These are phyloP conservation scores for Selene dorsalis DNA, from an alignment of 2,797 vertebrate genomes.

Conservation along the genomic window DNA sequence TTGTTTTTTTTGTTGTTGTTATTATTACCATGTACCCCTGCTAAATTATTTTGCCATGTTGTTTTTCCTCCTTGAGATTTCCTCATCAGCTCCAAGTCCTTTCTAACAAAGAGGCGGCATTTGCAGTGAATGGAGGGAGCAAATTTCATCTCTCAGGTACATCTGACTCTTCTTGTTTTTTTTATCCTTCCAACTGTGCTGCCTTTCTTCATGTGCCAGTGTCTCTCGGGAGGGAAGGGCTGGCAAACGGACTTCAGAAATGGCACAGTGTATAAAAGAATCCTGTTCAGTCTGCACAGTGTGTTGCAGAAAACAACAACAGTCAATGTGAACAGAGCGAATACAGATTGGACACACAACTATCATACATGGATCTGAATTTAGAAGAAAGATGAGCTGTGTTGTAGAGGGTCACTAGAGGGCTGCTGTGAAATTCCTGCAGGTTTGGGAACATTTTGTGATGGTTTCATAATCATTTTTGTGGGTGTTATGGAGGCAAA, in stretches of 20 bases:
- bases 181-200: slow-evolving; percentile 42
- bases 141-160: slow-evolving; percentile 55
- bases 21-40: slow-evolving; percentile 42
- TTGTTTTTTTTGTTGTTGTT: slow-evolving; percentile 55
- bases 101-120: slow-evolving; percentile 54
- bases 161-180: slow-evolving; percentile 39
- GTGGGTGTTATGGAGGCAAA: not conserved
- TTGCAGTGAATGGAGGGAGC: slow-evolving; percentile 40
- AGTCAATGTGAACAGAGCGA: not conserved
- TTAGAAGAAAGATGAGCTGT: not conserved
- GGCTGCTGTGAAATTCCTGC: slow-evolving; percentile 55
- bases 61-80: slow-evolving; percentile 52
- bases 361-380: not conserved
- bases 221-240: slow-evolving; percentile 43
- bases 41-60: slow-evolving; percentile 45
- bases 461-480: not conserved
- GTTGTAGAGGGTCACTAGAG: slow-evolving; percentile 7
- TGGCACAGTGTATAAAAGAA: slow-evolving; percentile 56
- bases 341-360: not conserved
- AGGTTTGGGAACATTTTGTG: slow-evolving; percentile 22
- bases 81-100: slow-evolving; percentile 51
- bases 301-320: not conserved
- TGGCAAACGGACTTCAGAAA: slow-evolving; percentile 61
- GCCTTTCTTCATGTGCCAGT: slow-evolving; percentile 57
- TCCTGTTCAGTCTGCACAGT: slow-evolving; percentile 15